These are phyloP conservation scores for Drosophila arizonae DNA, from an alignment of 1,140 invertebrate genomes.

Conservation along the genomic window DNA sequence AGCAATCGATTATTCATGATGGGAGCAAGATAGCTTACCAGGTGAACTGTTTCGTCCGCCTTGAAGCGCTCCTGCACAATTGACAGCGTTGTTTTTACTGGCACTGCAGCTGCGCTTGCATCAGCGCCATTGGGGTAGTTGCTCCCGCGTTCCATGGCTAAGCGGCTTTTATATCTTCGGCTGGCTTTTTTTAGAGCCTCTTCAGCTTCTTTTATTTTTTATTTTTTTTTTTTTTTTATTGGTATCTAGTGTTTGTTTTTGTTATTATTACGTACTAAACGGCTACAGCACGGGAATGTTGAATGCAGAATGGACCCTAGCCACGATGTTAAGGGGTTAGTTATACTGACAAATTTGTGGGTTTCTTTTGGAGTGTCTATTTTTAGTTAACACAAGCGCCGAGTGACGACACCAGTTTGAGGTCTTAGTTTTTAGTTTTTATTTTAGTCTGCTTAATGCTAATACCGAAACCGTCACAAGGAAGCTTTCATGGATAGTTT, in stretches of 20 bases:
- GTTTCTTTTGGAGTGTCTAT: constrained; percentile 46
- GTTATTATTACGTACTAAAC: constrained; percentile 5
- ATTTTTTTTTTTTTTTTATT: not conserved
- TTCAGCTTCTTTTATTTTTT: not conserved
- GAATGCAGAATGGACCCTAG: constrained; percentile 33
- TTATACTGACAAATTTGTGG: constrained; percentile 10
- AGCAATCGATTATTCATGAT: constrained; percentile 8
- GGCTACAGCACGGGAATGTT: constrained; percentile 28
- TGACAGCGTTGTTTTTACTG: constrained; percentile 28
- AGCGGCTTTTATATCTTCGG: constrained; percentile 8
- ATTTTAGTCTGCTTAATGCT: not conserved
- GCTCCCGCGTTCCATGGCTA: constrained; percentile 47
- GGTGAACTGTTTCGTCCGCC: constrained; percentile 68
- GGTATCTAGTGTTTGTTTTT: not conserved
- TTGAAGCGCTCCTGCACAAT: constrained; percentile 76
- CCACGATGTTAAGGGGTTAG: constrained; percentile 11
- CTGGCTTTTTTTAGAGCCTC: constrained; percentile 5
- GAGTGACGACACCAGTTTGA: constrained; percentile 27
- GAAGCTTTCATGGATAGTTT: not conserved
- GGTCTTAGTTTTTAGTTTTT: not conserved
- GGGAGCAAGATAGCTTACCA: constrained; percentile 44
- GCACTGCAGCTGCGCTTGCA: not conserved
- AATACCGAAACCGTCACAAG: constrained; percentile 11
- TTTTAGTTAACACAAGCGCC: constrained; percentile 55
- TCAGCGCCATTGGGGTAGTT: constrained; percentile 31